Percentiles rank a stretch among this genome's conserved stretches.
phyloP scores from a whole-genome alignment of 2,888 invertebrate species.

The Drosophila mettleri region DNA sequence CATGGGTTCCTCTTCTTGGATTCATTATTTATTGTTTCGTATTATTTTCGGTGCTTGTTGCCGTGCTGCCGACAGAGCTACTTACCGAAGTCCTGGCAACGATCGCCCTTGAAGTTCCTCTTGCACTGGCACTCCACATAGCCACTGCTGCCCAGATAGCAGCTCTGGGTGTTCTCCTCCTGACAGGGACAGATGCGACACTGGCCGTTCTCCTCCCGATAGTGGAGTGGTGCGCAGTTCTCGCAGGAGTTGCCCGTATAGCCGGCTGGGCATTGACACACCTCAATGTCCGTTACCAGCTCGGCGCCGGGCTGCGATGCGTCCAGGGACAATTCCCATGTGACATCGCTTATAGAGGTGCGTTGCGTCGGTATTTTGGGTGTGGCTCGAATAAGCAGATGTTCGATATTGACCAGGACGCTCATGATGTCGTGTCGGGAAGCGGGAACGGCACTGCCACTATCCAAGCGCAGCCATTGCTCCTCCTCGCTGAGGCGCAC shows the following conservation, averaged over 20 bases:
- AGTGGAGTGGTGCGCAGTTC: constrained; percentile 89
- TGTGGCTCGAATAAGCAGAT: constrained; percentile 93
- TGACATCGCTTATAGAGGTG: constrained; percentile 90
- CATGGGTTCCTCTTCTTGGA: not conserved
- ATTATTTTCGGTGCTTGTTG: not conserved
- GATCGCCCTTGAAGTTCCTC: constrained; percentile 89
- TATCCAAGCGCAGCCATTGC: constrained; percentile 89
- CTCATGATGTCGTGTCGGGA: constrained; percentile 93
- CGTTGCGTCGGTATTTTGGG: constrained; percentile 87
- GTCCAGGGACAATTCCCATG: constrained; percentile 91
- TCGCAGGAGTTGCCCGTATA: constrained; percentile 95
- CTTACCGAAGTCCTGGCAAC: constrained; percentile 87
- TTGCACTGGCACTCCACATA: constrained; percentile 90
- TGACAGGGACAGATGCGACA: constrained; percentile 91
- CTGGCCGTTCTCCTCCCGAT: constrained; percentile 87
- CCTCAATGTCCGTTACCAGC: constrained; percentile 92
- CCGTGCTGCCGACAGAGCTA: constrained; percentile 20
- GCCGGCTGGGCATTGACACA: constrained; percentile 93
- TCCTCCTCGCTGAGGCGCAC: constrained; percentile 88
- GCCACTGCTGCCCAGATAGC: constrained; percentile 87
- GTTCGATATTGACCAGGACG: constrained; percentile 92
- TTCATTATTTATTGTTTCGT: not conserved
- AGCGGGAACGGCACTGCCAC: constrained; percentile 86
- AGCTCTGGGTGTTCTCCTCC: constrained; percentile 69
- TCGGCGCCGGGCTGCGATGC: constrained; percentile 86